Conservation (phyloP, 2,797 vertebrate species). For the Setipinna tenuifilis region DNA sequence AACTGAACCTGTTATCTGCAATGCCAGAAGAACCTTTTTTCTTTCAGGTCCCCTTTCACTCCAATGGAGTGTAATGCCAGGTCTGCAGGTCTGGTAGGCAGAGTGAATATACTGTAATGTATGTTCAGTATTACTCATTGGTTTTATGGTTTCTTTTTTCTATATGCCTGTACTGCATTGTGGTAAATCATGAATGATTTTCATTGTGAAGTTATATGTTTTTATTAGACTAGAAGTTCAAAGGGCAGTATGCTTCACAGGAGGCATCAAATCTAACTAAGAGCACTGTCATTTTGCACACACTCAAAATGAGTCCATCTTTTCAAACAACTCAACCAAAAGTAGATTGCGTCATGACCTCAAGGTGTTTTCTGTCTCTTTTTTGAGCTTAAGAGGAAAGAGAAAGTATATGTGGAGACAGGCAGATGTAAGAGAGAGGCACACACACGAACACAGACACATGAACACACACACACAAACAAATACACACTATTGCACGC, state of each 20-base stretch:
- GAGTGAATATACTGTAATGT: not conserved
- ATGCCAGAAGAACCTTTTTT: not conserved
- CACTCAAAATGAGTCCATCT: too few relatives aligned
- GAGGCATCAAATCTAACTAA: not conserved
- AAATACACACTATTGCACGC: too few relatives aligned
- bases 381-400: not conserved
- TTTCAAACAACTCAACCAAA: too few relatives aligned
- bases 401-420: not conserved
- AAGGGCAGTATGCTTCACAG: too few relatives aligned
- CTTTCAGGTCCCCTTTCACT: not conserved
- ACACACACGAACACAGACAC: not conserved
- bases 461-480: not conserved
- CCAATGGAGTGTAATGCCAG: not conserved
- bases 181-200: not conserved
- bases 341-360: too few relatives aligned
- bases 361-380: too few relatives aligned
- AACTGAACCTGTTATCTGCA: not conserved
- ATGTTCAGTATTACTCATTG: not conserved
- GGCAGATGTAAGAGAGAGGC: too few relatives aligned
- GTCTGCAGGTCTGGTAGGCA: not conserved
- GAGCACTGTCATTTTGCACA: not conserved
- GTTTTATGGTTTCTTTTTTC: not conserved
- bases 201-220: not conserved
- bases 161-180: not conserved
- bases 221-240: too few relatives aligned